phyloP scores from a whole-genome alignment of 2,113 vertebrate species.

The Crypturellus undulatus region DNA sequence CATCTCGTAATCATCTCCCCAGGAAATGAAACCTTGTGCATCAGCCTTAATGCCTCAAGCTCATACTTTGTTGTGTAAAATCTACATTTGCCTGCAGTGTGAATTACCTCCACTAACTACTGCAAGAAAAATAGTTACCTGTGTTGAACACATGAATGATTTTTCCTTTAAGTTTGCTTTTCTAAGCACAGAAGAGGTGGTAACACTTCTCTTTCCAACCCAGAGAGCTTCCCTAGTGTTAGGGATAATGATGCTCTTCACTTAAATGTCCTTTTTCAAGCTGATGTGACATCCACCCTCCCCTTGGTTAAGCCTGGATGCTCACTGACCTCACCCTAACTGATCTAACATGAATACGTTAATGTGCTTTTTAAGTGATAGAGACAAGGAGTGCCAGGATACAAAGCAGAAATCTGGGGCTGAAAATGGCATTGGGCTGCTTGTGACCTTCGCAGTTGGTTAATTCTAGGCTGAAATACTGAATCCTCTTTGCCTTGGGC shows the following conservation, averaged over 20 bases:
- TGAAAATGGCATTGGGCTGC: neutral
- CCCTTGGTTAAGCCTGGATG: neutral
- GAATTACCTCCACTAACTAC: conserved; percentile 54
- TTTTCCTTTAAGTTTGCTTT: neutral
- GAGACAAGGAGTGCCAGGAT: neutral
- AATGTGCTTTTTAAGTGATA: neutral
- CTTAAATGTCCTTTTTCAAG: neutral
- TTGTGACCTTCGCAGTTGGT: neutral
- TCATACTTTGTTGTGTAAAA: conserved; percentile 77
- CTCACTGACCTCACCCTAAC: neutral
- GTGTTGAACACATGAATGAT: neutral
- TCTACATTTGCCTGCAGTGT: conserved; percentile 56
- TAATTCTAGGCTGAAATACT: neutral
- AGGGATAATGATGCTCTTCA: conserved; percentile 14
- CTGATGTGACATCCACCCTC: neutral
- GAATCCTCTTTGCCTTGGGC: neutral
- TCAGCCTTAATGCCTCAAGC: conserved; percentile 75
- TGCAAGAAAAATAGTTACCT: conserved; percentile 55
- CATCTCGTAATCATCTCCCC: conserved; percentile 81
- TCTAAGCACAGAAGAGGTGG: neutral
- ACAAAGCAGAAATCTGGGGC: neutral
- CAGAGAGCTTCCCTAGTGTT: neutral
- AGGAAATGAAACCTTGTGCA: conserved; percentile 83
- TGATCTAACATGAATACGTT: neutral
- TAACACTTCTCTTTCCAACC: neutral